These are phyloP conservation scores for Colletes gigas DNA, from an alignment of 1,140 invertebrate species.

Conservation along the genomic window DNA sequence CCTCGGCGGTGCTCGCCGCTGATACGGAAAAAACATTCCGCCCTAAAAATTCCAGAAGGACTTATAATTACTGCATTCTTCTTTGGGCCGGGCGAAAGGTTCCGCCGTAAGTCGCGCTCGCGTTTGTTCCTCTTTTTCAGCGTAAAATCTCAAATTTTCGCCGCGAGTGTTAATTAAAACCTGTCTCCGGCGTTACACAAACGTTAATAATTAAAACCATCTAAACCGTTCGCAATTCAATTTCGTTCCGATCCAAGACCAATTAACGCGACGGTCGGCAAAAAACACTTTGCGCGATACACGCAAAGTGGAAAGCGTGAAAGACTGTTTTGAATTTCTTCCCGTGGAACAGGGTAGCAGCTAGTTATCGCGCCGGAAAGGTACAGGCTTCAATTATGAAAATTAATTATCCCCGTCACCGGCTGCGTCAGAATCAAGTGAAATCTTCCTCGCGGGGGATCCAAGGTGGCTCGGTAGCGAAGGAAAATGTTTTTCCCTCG, in stretches of 20 bases:
- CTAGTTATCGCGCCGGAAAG: background rate
- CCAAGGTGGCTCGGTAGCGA: background rate
- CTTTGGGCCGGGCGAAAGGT: background rate
- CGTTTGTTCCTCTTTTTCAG: background rate
- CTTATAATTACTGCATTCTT: constrained; percentile 31
- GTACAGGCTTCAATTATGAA: constrained; percentile 32
- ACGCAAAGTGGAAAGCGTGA: background rate
- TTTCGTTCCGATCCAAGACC: no score
- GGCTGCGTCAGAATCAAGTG: constrained; percentile 8
- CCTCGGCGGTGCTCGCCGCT: background rate
- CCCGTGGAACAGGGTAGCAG: background rate
- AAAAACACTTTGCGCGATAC: background rate
- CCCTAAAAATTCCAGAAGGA: background rate
- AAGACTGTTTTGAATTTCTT: background rate
- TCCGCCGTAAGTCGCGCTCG: background rate
- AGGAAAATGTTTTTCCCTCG: constrained; percentile 36
- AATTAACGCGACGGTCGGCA: no score
- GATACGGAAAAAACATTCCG: constrained; percentile 8
- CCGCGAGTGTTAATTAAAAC: background rate
- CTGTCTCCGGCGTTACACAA: no score
- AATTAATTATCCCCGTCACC: constrained; percentile 43
- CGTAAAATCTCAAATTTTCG: background rate
- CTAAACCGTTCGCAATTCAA: background rate
- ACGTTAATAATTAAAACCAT: background rate
- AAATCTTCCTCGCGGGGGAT: constrained; percentile 9